Conservation (phyloP, 2,797 vertebrate species). For the Megalops cyprinoides region DNA sequence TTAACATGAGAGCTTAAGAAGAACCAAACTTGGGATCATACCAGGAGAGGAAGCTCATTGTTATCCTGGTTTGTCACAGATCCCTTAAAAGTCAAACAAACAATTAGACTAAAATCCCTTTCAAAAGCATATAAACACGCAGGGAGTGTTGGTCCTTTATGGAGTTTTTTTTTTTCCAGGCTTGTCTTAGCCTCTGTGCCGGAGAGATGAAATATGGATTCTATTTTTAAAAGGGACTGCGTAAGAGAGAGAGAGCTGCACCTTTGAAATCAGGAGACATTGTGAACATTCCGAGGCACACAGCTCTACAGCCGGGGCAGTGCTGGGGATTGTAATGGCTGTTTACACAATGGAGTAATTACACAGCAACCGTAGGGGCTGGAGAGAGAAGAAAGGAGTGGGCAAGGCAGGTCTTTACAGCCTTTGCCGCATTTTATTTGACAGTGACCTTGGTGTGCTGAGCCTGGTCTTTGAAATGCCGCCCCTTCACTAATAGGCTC, state of each 20-base stretch:
- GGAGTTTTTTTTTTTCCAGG: no score
- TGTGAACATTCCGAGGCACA: conserved; percentile 48
- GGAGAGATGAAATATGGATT: conserved; percentile 44
- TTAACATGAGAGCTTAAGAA: background rate
- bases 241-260: conserved; percentile 41
- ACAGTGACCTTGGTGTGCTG: conserved; percentile 49
- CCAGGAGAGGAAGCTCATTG: background rate
- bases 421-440: conserved; percentile 38
- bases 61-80: background rate
- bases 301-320: conserved; percentile 43
- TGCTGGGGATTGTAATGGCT: conserved; percentile 54
- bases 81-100: background rate
- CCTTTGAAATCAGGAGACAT: conserved; percentile 36
- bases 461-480: conserved; percentile 49
- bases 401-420: conserved; percentile 32
- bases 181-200: no score
- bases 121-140: background rate
- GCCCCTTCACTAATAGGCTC: conserved; percentile 28
- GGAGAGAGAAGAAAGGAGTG: background rate
- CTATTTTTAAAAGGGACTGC: conserved; percentile 44
- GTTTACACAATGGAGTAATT: conserved; percentile 66
- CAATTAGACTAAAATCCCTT: background rate
- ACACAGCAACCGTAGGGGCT: conserved; percentile 47
- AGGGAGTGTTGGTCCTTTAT: no score
- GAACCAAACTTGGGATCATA: background rate